Evolutionary conservation across 2,888 invertebrate species (phyloP).

Genomic region (Lepidocyrtinus sp.): DNA sequence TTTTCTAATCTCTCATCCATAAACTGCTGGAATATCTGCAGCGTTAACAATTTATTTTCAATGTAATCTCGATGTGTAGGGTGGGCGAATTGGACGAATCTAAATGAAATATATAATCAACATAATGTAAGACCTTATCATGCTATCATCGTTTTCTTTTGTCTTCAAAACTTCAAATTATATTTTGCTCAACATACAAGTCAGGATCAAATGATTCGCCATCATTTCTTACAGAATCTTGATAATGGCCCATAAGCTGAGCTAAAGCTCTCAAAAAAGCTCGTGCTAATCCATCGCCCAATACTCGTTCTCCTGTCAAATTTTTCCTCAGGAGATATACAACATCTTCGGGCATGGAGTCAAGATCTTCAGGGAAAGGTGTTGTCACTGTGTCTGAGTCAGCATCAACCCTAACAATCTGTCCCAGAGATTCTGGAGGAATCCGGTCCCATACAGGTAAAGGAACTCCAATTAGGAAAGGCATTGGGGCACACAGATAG

Average conservation of each 20-base stretch:
- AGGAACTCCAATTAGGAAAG: slow-evolving; percentile 96
- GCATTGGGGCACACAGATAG: slow-evolving; percentile 96
- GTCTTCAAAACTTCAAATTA: no score
- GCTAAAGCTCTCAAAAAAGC: slow-evolving; percentile 94
- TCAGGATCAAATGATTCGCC: slow-evolving; percentile 65
- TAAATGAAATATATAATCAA: no score
- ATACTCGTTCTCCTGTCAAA: slow-evolving; percentile 71
- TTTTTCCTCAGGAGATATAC: slow-evolving; percentile 75
- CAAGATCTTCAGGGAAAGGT: slow-evolving; percentile 88
- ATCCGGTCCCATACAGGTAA: slow-evolving; percentile 84
- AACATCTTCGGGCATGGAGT: slow-evolving; percentile 90
- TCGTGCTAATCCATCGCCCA: slow-evolving; percentile 92
- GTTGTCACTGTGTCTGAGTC: slow-evolving; percentile 89
- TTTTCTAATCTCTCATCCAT: slow-evolving; percentile 94
- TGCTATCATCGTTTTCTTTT: no score
- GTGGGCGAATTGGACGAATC: slow-evolving; percentile 90
- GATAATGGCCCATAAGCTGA: slow-evolving; percentile 93
- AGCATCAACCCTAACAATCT: slow-evolving; percentile 94
- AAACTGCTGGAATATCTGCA: slow-evolving; percentile 96
- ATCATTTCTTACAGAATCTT: slow-evolving; percentile 83
- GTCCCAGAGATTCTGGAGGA: slow-evolving; percentile 82
- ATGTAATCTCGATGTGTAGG: slow-evolving; percentile 90
- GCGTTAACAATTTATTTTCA: slow-evolving; percentile 85
- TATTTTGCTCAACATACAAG: slow-evolving; percentile 61
- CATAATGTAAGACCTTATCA: no score